Evolutionary conservation across 92 coral and sea anemone genomes (phyloP), one percentile per base, ranked within the genome.

Genomic region (Parazoanthus darwini): DNA sequence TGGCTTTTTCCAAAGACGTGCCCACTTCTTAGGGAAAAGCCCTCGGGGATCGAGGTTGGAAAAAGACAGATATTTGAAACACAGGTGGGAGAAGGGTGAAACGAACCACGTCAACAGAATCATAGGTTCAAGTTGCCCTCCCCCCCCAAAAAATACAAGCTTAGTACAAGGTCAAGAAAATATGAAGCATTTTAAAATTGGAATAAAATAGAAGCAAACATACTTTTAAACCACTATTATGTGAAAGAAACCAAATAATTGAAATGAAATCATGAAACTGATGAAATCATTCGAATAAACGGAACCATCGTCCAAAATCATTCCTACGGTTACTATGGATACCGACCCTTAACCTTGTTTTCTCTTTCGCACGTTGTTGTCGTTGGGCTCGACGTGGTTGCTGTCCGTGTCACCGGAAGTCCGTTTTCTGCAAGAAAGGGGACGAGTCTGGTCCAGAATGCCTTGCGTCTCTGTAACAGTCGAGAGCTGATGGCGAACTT

Each of bases 341-440:
- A 77, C 81, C 81, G n/a, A 77, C 81, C 81, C 20, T 43, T 44
- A 18, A 77, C 81, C 56, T 77, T 77, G 81, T 73, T 29, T 29
- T 73, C 81, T 44, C 36, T 20, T 18, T 26, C n/a, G 42, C 77
- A 73, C 4, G 29, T 5, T 44, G 59, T 23, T 44, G 59, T 42
- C 6, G 16, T 48, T 42, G 81, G 81, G 26, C 43, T 1, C 4
- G 6, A 59, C 3, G 48, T 15, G 43, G 81, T 77, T 44, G 58
- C 16, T 38, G 16, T 22, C 15, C 58, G 10, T 20, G 2, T 23
- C 81, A 59, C 26, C 13, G 51, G 81, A 77, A 37, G 29, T 9
- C 35, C 0, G 10, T n/a, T 18, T 5, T 77, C 81, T 16, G 22
- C 81, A 6, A 77, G 81, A 8, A 56, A 77, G 14, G 81, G 81